Base-by-base conservation (phyloP, 2,888 invertebrate species). In the Drosophila mettleri region DNA sequence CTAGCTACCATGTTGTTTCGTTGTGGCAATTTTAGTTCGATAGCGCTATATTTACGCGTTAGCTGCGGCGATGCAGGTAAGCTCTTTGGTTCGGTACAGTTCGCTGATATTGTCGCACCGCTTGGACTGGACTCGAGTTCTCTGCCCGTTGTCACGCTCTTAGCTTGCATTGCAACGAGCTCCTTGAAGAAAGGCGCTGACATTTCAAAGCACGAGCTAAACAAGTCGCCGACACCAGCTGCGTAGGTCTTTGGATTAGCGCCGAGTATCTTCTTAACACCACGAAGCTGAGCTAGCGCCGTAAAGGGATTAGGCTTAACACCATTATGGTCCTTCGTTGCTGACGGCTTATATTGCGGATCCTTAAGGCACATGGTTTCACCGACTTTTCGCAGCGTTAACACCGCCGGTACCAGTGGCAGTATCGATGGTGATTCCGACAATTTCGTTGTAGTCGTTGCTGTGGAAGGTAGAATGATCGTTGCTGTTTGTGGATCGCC, bases 291-390 rank as follows among this genome's bases (percentile, higher is more conserved):
- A 81, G 95, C 95, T 51, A 97, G 93, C 9, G 96, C 94, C 63
- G 95, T 94, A 89, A 96, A 96, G 1, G 96, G 96, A 92, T 96
- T 96, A 48, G 94, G 93, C 72, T 94, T 94, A 53, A 89, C 91
- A 20, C 91, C 92, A 53, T 91, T 90, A 58, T 91, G 90, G 66
- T 92, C 92, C 62, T 89, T 83, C 10, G 74, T 84, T 80, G 94
- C 93, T 8, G 80, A 69, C 3, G 95, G 96, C 88, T 95, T 95
- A 91, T 97, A 96, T 92, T 96, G 96, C 58, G 96, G 94, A 93
- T 97, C 97, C 80, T 96, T 95, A 78, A 96, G 94, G 91, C 97
- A 95, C 95, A 98, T 98, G 69, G 96, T 95, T 92, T 97, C 96
- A 53, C 96, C 97, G 9, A 97, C 95, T 80, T 95, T 95, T 62